Base-by-base conservation (phyloP, 2,888 invertebrate genomes). In the Caenorhabditis imperialis region DNA sequence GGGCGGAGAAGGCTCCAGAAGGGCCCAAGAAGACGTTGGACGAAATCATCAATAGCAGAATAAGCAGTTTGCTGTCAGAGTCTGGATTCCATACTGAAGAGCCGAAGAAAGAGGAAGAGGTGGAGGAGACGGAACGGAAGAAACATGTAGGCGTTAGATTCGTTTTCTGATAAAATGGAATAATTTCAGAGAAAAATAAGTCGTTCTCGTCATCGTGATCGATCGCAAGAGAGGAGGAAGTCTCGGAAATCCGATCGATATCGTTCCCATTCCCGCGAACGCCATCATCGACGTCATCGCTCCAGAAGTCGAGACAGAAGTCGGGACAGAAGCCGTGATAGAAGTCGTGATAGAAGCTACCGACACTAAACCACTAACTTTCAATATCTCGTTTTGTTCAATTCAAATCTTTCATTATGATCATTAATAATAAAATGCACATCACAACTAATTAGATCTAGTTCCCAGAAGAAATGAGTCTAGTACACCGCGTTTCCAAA, bases 41-140 rank as follows among this genome's bases (percentile, higher is more conserved):
- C 44, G 58, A 75, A 7, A 58, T 79, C 4, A 77, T 79, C 20
- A 77, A 62, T 33, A 62, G 37, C 7, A 30, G 40, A 16, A 74
- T 74, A 7, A 63, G 51, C 37, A 74, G 69, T 58, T 33, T 74
- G n/a, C 33, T 74, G n/a, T 62, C 62, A 1, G 74, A 74, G 42
- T 74, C 74, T 35, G 74, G 74, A 22, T 74, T 74, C 37, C 14
- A 61, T 23, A 35, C 61, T 16, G 58, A 58, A 16, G 62, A 69
- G 16, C 12, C 22, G 20, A 67, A 69, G 20, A 35, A 58, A 12
- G 44, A 53, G n/a, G 35, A 60, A 23, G 48, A 37, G 7, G 48
- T 47, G 14, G 53, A 53, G 12, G 60, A 38, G 7, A 38, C 10
- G 25, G 47, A 72, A 7, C 57, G 23, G 30, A 74, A 53, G 53